A percentile compares a stretch with the other conserved stretches of the same genome.
Evolutionary conservation across 2,113 vertebrate species (phyloP).

Genomic region (Chaetorhynchus papuensis): DNA sequence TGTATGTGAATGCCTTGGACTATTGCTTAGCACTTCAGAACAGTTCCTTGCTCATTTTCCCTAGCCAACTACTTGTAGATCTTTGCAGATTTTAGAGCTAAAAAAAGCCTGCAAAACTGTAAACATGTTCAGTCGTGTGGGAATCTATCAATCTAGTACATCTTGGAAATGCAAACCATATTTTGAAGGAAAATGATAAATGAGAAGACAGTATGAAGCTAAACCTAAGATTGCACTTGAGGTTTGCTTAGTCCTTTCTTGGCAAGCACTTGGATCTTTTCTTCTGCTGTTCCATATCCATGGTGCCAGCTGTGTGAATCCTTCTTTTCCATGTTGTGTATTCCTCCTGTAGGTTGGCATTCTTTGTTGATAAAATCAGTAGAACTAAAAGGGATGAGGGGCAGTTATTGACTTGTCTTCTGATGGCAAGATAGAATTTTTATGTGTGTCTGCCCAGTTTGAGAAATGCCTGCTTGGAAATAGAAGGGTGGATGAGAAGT

Average conservation of each 20-base stretch:
- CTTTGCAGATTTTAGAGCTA: slow-evolving; percentile 37
- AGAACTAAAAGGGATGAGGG: background rate
- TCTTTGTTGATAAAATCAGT: background rate
- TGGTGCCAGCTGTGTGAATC: background rate
- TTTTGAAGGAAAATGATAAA: slow-evolving; percentile 47
- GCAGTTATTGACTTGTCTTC: background rate
- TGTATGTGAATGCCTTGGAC: background rate
- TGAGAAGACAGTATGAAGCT: slow-evolving; percentile 20
- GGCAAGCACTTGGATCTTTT: background rate
- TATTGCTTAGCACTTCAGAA: background rate
- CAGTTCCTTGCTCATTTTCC: background rate
- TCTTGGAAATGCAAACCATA: slow-evolving; percentile 55
- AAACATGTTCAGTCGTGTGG: slow-evolving; percentile 44
- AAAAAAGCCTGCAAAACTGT: slow-evolving; percentile 43
- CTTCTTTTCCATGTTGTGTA: background rate
- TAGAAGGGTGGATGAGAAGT: background rate
- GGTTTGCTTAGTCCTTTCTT: background rate
- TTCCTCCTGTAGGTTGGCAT: background rate
- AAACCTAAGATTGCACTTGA: slow-evolving; percentile 2
- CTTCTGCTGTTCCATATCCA: background rate
- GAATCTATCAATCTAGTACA: slow-evolving; percentile 22
- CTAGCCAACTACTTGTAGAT: slow-evolving; percentile 27
- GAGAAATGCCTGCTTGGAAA: background rate
- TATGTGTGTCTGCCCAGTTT: background rate
- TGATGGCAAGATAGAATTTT: background rate